Conservation (phyloP, 1,140 invertebrate genomes). For the Pogonomyrmex californicus region DNA sequence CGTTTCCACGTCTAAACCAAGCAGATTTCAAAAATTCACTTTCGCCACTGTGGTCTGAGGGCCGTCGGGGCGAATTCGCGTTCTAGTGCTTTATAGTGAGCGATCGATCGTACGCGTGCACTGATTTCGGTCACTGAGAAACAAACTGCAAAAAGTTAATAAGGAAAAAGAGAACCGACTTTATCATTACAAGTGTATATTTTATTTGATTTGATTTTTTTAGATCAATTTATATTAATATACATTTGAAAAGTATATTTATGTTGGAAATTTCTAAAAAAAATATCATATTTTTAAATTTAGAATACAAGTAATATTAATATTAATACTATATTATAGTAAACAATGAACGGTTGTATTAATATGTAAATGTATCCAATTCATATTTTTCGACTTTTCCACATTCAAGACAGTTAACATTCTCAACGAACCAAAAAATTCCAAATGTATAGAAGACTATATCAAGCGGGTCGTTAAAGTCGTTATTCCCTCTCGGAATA, state of each 20-base stretch:
- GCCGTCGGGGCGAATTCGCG: slow-evolving; percentile 33
- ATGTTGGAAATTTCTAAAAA: not conserved
- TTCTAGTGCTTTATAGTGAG: slow-evolving; percentile 37
- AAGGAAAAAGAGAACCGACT: not conserved
- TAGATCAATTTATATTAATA: not conserved
- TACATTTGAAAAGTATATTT: not conserved
- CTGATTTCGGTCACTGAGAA: not conserved
- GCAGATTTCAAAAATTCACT: slow-evolving; percentile 75
- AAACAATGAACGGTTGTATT: not conserved
- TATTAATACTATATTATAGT: not conserved
- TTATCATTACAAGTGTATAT: not conserved
- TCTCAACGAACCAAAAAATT: slow-evolving; percentile 31
- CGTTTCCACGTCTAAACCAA: slow-evolving; percentile 57
- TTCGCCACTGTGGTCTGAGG: slow-evolving; percentile 48
- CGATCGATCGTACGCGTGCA: not conserved
- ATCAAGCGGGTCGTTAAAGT: slow-evolving; percentile 45
- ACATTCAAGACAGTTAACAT: not conserved
- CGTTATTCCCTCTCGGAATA: too few species aligned
- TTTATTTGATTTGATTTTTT: not conserved
- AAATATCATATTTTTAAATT: not conserved
- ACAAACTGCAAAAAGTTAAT: not conserved
- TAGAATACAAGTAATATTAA: not conserved
- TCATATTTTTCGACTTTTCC: slow-evolving; percentile 15
- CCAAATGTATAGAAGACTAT: slow-evolving; percentile 35
- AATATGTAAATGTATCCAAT: slow-evolving; percentile 34